Base-by-base conservation (phyloP, 2,888 invertebrate genomes). In the Peribatodes rhomboidaria region DNA sequence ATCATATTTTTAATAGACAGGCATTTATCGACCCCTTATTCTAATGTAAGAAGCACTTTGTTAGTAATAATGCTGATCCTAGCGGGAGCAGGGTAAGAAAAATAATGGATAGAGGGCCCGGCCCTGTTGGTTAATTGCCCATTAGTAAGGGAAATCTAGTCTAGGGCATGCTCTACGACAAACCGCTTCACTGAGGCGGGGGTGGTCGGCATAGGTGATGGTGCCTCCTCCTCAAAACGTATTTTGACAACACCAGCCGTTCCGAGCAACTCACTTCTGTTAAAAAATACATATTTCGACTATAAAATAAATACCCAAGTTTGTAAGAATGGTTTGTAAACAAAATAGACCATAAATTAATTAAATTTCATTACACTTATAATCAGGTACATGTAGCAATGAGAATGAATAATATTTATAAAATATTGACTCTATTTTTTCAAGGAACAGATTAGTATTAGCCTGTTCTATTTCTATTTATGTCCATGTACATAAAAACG, bases 191-290 rank as follows among this genome's bases (percentile, higher is more conserved):
- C 87, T 72, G 94, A 94, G 76, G 93, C 91, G 63, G 94, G 94
- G 78, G 94, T 93, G 82, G 93, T 92, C 72, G 93, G 94, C 61
- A 92, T 88, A 58, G 93, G 92, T 69, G 93, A 92, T 0, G 92
- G 92, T 66, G 87, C 90, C 79, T 93, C 93, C 79, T 93, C 94
- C 77, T 94, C 94, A 82, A 90, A 89, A 74, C 85, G 91, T 76
- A 94, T 90, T 91, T 94, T 94, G 86, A 94, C 94, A 83, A 94
- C 94, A 85, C 94, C 94, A 71, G 94, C 94, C 70, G 94, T 94
- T 73, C 94, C 94, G 78, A 94, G 91, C 87, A 94, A 93, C 86
- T 94, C 94, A 94, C 94, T 94, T 94, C 94, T 94, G 93, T 92
- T 89, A 90, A 86, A 76, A 77, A 81, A 70, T 53, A 60, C 44